A percentile compares a stretch with the other conserved stretches of the same genome.
These are phyloP conservation scores for Agonopterix subpropinquella DNA, from an alignment of 2,888 invertebrate species.

Conservation along the genomic window DNA sequence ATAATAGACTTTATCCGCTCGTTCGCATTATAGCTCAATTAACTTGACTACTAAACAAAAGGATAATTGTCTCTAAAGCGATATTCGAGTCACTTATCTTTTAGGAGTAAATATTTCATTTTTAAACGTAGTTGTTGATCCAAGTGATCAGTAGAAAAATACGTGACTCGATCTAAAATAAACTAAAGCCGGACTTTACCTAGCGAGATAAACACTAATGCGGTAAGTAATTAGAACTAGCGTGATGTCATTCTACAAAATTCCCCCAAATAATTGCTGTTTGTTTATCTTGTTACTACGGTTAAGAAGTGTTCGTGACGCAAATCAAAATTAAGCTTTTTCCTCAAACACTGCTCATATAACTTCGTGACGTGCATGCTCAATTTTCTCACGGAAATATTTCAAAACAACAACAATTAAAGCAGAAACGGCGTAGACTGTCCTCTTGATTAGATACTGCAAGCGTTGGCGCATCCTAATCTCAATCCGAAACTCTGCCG, in stretches of 20 bases:
- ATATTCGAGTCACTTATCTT: no score
- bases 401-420: constrained; percentile 7
- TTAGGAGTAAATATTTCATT: no score
- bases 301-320: background rate
- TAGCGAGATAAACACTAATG: constrained; percentile 19
- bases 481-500: constrained; percentile 43
- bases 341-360: no score
- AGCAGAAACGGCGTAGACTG: constrained; percentile 29
- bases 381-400: background rate
- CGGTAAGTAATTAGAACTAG: constrained; percentile 26
- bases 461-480: constrained; percentile 57
- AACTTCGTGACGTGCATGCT: background rate
- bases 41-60: no score
- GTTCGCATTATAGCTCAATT: no score
- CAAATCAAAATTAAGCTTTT: no score
- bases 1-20: constrained; percentile 2
- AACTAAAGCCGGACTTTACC: constrained; percentile 13
- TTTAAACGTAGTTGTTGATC: no score
- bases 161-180: constrained; percentile 2
- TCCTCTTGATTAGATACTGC: constrained; percentile 27
- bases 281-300: constrained; percentile 21
- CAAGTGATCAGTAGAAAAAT: background rate
- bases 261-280: constrained; percentile 20
- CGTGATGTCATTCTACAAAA: constrained; percentile 33
- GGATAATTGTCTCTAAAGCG: no score